These are phyloP conservation scores for Macrostomum cliftonense DNA, from an alignment of 2,888 invertebrate genomes.

Conservation along the genomic window DNA sequence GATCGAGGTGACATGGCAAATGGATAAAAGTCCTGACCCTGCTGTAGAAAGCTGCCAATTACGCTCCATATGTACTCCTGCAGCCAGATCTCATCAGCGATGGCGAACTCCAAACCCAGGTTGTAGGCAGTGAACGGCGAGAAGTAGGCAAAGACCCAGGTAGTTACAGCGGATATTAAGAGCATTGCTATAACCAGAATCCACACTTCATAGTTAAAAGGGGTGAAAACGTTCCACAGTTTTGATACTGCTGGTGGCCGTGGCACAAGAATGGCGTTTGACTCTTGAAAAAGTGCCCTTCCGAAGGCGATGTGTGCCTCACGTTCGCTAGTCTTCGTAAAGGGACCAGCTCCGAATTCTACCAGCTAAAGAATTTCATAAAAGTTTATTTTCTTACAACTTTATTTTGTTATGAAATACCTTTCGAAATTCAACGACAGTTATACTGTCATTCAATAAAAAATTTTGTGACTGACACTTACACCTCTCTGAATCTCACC, in stretches of 20 bases:
- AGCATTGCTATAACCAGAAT: not conserved
- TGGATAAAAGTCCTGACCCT: not conserved
- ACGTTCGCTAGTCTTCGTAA: no score
- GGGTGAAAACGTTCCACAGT: not conserved
- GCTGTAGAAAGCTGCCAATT: not conserved
- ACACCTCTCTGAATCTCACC: slow-evolving; percentile 2
- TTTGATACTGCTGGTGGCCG: no score
- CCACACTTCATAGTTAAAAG: slow-evolving; percentile 1
- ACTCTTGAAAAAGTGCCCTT: no score
- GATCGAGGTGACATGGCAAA: not conserved
- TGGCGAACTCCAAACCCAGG: not conserved
- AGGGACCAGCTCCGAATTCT: no score
- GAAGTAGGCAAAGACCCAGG: not conserved
- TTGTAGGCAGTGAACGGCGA: slow-evolving; percentile 1
- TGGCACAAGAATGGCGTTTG: no score
- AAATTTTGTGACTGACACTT: not conserved
- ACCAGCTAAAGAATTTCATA: no score
- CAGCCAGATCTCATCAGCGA: not conserved
- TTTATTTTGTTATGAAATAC: no score
- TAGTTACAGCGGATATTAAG: not conserved
- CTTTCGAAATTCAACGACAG: no score
- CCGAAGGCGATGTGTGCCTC: no score
- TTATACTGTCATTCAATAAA: no score
- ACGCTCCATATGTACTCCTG: slow-evolving; percentile 1
- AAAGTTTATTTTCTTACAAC: no score